These are phyloP conservation scores for Hyaena hyaena DNA, from an alignment of 2,113 vertebrate species.

Conservation along the genomic window DNA sequence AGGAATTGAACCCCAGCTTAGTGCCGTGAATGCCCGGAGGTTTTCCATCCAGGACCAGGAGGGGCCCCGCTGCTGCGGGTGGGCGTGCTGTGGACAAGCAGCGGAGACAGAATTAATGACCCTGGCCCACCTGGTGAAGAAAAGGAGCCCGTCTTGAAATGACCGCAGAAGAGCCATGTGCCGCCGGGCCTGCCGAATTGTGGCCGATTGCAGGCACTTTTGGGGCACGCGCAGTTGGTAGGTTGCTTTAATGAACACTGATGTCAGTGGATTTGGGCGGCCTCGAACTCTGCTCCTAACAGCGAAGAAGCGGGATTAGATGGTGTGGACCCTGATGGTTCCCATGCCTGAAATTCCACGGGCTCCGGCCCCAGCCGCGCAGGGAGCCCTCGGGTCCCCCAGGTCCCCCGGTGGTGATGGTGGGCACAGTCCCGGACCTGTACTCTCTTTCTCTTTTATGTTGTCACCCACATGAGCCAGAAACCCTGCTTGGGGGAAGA, in stretches of 20 bases:
- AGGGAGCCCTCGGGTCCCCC: background rate
- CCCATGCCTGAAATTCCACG: background rate
- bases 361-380: background rate
- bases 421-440: fast-evolving
- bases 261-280: background rate
- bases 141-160: no score
- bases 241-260: background rate
- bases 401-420: background rate
- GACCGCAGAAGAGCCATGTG: background rate
- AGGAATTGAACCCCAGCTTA: background rate
- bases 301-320: background rate
- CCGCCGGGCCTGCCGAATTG: fast-evolving
- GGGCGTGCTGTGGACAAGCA: no score
- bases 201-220: fast-evolving
- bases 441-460: background rate
- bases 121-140: background rate
- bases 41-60: background rate
- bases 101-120: fast-evolving
- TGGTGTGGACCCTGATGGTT: fast-evolving
- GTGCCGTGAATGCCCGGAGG: background rate
- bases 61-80: fast-evolving
- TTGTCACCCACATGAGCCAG: fast-evolving
- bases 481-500: background rate
- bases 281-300: background rate
- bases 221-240: fast-evolving